Evolutionary conservation across 2,113 vertebrate genomes (phyloP).

Genomic region (Catharus minimus): DNA sequence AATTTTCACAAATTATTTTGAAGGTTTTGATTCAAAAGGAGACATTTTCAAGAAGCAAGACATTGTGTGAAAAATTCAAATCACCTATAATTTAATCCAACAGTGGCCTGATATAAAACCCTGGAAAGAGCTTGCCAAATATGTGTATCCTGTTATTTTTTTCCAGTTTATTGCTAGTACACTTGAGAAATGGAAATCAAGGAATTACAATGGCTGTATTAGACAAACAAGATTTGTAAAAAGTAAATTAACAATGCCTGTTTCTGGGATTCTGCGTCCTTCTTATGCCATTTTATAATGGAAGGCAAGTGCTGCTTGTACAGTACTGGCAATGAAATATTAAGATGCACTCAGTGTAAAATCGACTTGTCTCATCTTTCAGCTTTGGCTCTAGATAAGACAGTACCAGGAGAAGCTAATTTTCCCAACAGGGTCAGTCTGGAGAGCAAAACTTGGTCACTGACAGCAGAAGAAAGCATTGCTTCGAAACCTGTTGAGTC

Average conservation of each 20-base stretch:
- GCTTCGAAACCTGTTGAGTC: background rate
- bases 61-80: background rate
- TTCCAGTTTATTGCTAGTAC: background rate
- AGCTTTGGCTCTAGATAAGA: background rate
- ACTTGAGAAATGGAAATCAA: background rate
- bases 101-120: background rate
- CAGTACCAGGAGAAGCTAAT: background rate
- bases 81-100: background rate
- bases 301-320: background rate
- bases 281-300: background rate
- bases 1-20: background rate
- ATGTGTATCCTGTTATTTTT: background rate
- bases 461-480: background rate
- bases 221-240: background rate
- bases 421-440: background rate
- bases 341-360: rapidly evolving
- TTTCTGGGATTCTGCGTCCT: background rate
- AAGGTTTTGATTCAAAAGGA: background rate
- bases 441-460: background rate
- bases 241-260: background rate
- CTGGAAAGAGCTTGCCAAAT: background rate
- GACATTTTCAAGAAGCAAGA: background rate
- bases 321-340: background rate
- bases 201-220: background rate
- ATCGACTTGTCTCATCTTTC: background rate